phyloP scores from a whole-genome alignment of 2,888 invertebrate genomes.

The Osedax fenrisi region DNA sequence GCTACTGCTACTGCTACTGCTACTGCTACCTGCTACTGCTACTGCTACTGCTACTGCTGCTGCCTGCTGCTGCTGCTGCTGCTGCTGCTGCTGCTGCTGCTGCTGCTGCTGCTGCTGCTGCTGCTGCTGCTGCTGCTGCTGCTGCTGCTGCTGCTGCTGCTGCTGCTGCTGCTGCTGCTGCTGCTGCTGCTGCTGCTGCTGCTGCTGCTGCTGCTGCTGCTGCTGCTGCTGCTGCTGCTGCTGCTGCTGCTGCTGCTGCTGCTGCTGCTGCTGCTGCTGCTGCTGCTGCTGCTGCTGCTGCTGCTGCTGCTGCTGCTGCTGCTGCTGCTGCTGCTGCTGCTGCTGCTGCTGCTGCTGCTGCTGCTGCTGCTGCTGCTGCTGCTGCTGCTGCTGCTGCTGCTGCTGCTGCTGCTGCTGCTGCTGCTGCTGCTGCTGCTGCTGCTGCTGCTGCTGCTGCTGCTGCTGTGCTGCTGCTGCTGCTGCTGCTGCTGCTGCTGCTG shows the following conservation, averaged over 20 bases:
- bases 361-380: conserved; percentile 11
- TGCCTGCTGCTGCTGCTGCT: conserved; percentile 1
- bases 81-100: conserved; percentile 2
- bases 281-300: conserved; percentile 11
- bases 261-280: conserved; percentile 9
- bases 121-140: conserved; percentile 8
- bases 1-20: not conserved
- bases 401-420: conserved; percentile 11
- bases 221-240: conserved; percentile 13
- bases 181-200: conserved; percentile 11
- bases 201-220: conserved; percentile 9
- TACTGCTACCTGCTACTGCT: not conserved
- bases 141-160: conserved; percentile 9
- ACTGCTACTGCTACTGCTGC: not conserved
- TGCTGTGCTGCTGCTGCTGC: not conserved
- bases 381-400: conserved; percentile 9
- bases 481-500: not conserved
- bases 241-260: conserved; percentile 9
- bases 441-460: conserved; percentile 9
- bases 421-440: conserved; percentile 11
- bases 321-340: conserved; percentile 9
- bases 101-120: conserved; percentile 2
- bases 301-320: conserved; percentile 11
- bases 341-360: conserved; percentile 11
- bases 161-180: conserved; percentile 11